These are phyloP conservation scores for Rhopalosiphum maidis DNA, from an alignment of 1,140 invertebrate genomes.

Conservation along the genomic window DNA sequence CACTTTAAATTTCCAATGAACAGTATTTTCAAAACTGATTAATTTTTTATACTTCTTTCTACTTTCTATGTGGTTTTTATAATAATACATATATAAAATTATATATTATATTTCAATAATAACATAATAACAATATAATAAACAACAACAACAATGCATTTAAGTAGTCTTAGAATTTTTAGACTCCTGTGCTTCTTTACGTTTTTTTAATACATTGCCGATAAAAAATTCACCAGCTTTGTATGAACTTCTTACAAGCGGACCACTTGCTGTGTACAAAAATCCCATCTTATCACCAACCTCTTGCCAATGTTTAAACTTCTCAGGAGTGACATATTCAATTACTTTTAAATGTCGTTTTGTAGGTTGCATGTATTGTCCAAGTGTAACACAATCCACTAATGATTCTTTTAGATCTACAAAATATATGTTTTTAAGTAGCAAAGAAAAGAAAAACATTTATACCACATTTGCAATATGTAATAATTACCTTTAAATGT, in stretches of 20 bases:
- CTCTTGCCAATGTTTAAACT: constrained; percentile 91
- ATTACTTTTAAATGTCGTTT: constrained; percentile 93
- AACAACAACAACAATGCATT: constrained; percentile 23
- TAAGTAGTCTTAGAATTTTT: background rate
- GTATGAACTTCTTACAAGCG: constrained; percentile 95
- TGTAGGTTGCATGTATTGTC: constrained; percentile 99
- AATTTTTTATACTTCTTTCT: background rate
- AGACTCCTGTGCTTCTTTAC: constrained; percentile 34
- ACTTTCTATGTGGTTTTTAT: background rate
- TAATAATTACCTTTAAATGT: constrained; percentile 74
- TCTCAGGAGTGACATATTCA: constrained; percentile 96
- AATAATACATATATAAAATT: background rate
- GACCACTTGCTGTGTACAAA: constrained; percentile 96
- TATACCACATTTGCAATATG: background rate
- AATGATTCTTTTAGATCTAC: constrained; percentile 77
- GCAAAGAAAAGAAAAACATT: background rate
- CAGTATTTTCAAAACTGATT: background rate
- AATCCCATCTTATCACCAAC: constrained; percentile 89
- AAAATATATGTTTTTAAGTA: background rate
- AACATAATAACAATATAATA: constrained; percentile 16
- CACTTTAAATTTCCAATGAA: too few species aligned
- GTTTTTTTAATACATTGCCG: constrained; percentile 72
- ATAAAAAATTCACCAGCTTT: constrained; percentile 95
- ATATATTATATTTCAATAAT: background rate
- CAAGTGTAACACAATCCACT: constrained; percentile 95